Evolutionary conservation across 2,113 vertebrate genomes (phyloP).

Genomic region (Rallus limicola): DNA sequence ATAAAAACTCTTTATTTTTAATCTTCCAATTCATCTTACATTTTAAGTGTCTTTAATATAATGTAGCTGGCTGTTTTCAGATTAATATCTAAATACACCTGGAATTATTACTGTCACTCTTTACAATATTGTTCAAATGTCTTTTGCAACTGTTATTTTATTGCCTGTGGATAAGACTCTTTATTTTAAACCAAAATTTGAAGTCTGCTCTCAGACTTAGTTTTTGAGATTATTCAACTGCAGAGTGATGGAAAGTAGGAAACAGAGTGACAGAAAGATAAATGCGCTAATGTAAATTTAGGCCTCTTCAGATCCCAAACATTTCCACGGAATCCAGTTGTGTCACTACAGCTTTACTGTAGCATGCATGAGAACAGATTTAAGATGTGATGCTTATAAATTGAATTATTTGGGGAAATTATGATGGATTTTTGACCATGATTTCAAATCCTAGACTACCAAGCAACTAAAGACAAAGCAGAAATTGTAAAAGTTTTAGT

Average conservation of each 20-base stretch:
- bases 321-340: background rate
- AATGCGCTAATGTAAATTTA: background rate
- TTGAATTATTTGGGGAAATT: background rate
- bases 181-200: background rate
- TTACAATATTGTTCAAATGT: background rate
- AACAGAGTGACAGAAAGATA: slow-evolving; percentile 24
- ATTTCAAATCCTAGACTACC: background rate
- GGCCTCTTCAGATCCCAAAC: background rate
- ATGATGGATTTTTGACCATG: background rate
- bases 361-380: background rate
- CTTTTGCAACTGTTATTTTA: background rate
- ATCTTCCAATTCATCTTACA: background rate
- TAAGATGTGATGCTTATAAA: background rate
- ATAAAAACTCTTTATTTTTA: background rate
- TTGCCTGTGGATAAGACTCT: background rate
- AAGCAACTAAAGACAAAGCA: background rate
- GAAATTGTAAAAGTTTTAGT: background rate
- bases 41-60: background rate
- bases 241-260: background rate
- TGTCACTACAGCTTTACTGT: background rate
- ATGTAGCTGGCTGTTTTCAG: background rate
- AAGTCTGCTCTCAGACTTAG: background rate
- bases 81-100: background rate
- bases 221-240: background rate
- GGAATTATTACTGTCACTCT: background rate